These are phyloP conservation scores for Numida meleagris DNA, from an alignment of 2,113 vertebrate genomes.

Conservation along the genomic window DNA sequence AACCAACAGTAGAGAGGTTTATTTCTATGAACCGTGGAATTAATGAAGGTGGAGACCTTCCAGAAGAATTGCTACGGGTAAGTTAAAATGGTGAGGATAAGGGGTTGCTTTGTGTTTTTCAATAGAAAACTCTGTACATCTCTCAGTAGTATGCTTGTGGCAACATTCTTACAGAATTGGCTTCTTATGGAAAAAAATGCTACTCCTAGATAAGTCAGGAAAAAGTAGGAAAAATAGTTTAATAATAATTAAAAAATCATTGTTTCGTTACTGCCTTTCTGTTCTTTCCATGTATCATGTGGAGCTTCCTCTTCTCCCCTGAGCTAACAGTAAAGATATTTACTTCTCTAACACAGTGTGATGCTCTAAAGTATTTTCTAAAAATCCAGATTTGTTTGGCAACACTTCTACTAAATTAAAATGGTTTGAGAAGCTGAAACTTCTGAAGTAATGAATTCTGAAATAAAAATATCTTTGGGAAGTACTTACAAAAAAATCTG, in stretches of 20 bases:
- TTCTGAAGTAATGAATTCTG: background rate
- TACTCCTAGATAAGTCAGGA: background rate
- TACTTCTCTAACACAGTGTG: background rate
- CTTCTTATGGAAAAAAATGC: background rate
- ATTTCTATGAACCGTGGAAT: constrained; percentile 99
- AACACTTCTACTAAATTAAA: background rate
- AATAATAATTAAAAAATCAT: background rate
- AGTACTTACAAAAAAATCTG: background rate
- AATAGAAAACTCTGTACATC: background rate
- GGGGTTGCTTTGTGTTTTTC: background rate
- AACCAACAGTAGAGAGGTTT: constrained; percentile 94
- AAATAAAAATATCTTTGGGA: background rate
- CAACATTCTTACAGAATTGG: background rate
- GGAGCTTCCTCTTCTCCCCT: background rate
- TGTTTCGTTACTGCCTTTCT: background rate
- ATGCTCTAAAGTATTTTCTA: background rate
- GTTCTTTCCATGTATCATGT: background rate
- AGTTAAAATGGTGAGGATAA: constrained; percentile 27
- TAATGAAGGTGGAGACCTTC: constrained; percentile 96
- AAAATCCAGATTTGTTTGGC: background rate
- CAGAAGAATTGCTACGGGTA: constrained; percentile 95
- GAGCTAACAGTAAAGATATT: background rate
- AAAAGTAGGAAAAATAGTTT: background rate
- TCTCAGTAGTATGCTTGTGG: background rate
- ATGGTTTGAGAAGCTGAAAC: background rate